Conservation (phyloP, 2,888 invertebrate species). For the Nycteola revayana region DNA sequence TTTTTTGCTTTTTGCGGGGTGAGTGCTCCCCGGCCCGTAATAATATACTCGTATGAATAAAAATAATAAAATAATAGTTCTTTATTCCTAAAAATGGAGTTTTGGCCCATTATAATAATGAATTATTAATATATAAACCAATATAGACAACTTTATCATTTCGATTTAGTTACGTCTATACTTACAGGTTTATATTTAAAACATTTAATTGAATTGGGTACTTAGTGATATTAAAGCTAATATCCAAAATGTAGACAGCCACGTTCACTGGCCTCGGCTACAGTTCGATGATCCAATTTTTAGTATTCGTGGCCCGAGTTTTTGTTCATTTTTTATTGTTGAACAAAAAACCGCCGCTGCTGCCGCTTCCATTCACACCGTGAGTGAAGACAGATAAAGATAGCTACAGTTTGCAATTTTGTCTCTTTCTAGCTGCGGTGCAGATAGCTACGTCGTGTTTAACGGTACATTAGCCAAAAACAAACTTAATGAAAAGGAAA, state of each 20-base stretch:
- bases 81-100: too few species aligned
- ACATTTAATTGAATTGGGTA: too few species aligned
- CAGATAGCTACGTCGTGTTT: constrained; percentile 39
- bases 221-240: too few species aligned
- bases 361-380: constrained; percentile 55
- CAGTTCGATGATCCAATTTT: constrained; percentile 75
- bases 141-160: too few species aligned
- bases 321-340: constrained; percentile 60
- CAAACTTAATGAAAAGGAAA: constrained; percentile 61
- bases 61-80: too few species aligned
- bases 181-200: too few species aligned
- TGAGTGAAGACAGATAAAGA: constrained; percentile 46
- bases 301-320: constrained; percentile 56
- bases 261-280: constrained; percentile 63
- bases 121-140: too few species aligned
- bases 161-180: too few species aligned
- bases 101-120: too few species aligned
- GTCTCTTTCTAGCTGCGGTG: constrained; percentile 51
- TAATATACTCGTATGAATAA: too few species aligned
- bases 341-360: constrained; percentile 65
- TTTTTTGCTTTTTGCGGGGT: too few species aligned
- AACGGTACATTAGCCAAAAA: constrained; percentile 64
- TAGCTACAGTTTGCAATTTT: constrained; percentile 42
- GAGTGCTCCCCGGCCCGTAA: too few species aligned
- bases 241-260: constrained; percentile 35